These are phyloP conservation scores for Teleogryllus oceanicus DNA, from an alignment of 2,888 invertebrate species.

Conservation along the genomic window DNA sequence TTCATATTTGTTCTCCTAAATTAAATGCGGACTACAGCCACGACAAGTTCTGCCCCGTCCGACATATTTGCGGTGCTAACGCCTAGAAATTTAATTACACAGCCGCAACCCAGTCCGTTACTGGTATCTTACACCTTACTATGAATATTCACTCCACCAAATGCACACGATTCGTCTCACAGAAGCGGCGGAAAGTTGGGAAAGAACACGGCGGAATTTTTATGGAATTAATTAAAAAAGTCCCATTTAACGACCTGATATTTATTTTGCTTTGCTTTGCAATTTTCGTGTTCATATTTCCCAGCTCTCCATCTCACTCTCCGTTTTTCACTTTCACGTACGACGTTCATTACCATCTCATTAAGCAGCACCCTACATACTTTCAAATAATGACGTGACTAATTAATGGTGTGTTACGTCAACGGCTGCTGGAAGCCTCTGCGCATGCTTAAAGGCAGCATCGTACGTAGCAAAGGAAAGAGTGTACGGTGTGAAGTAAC, in stretches of 20 bases:
- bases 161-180: not conserved
- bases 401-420: not conserved
- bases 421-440: not conserved
- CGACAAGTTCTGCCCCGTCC: not conserved
- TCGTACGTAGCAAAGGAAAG: too few relatives aligned
- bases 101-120: not conserved
- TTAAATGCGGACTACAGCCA: not conserved
- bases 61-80: not conserved
- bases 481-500: too few relatives aligned
- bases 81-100: not conserved
- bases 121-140: slow-evolving; percentile 4
- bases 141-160: not conserved
- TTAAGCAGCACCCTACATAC: not conserved
- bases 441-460: too few relatives aligned
- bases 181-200: not conserved
- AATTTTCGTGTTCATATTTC: not conserved
- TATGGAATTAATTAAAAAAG: slow-evolving; percentile 18
- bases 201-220: not conserved
- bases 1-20: too few relatives aligned
- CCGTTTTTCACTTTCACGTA: not conserved
- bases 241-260: not conserved
- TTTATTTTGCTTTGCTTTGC: not conserved
- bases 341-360: not conserved
- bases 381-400: not conserved
- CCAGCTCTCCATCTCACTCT: not conserved